Evolutionary conservation across 2,113 vertebrate genomes (phyloP).

Genomic region (Coptodon bakossiorum): DNA sequence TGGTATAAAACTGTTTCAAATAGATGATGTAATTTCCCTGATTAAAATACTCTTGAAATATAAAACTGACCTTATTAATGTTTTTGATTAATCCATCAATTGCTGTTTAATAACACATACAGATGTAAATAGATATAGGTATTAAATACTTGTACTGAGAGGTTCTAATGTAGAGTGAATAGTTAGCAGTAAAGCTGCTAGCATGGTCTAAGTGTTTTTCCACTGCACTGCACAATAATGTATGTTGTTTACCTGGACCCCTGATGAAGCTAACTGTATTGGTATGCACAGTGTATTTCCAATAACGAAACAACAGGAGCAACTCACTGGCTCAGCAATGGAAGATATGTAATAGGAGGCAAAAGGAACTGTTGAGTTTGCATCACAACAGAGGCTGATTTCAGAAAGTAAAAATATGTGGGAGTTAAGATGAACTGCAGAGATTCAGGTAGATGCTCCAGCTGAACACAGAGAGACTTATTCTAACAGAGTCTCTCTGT

Average conservation of each 20-base stretch:
- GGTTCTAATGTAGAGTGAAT: neutral
- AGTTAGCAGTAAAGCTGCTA: neutral
- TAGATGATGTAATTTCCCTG: neutral
- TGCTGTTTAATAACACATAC: neutral
- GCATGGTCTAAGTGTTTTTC: neutral
- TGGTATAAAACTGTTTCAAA: neutral
- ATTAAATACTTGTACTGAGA: neutral
- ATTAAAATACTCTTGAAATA: neutral
- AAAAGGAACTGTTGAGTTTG: neutral
- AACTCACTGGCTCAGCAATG: neutral
- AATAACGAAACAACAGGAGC: neutral
- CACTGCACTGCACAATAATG: neutral
- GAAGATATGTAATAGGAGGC: neutral
- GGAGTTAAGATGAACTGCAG: neutral
- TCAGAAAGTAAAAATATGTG: neutral
- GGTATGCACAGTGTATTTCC: neutral
- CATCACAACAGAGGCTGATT: neutral
- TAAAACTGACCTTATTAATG: neutral
- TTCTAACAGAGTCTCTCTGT: neutral
- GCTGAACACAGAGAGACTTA: neutral
- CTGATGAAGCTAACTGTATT: neutral
- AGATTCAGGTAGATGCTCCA: neutral
- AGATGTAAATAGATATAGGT: neutral
- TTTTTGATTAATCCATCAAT: neutral
- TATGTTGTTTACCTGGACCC: neutral